Conservation (phyloP, 2,113 vertebrate species). For the Monopterus albus region DNA sequence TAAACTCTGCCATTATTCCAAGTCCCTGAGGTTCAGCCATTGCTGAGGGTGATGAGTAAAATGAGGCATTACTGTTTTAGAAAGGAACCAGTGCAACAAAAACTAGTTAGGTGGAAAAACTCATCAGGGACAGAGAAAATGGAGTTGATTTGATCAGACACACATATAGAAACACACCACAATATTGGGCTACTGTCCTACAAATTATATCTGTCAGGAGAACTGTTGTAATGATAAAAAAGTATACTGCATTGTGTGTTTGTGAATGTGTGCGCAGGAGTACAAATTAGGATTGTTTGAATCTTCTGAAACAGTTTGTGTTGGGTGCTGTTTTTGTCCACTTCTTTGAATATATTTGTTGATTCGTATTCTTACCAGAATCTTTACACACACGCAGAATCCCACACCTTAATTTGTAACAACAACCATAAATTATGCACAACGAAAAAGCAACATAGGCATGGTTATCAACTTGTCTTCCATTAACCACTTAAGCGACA, state of each 20-base stretch:
- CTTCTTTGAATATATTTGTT: slow-evolving; percentile 9
- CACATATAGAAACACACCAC: slow-evolving; percentile 28
- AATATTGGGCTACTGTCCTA: slow-evolving; percentile 6
- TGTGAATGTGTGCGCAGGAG: no score
- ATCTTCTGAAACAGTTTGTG: slow-evolving; percentile 7
- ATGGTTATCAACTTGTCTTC: slow-evolving; percentile 25
- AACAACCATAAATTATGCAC: slow-evolving; percentile 46
- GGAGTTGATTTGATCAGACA: slow-evolving; percentile 49
- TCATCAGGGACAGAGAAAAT: slow-evolving; percentile 44
- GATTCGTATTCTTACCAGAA: neutral
- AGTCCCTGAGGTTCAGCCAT: slow-evolving; percentile 37
- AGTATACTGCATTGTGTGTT: neutral
- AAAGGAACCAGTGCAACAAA: slow-evolving; percentile 37
- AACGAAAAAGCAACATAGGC: slow-evolving; percentile 29
- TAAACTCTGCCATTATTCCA: slow-evolving; percentile 41
- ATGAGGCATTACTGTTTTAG: slow-evolving; percentile 38
- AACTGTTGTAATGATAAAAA: no score
- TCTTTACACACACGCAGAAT: slow-evolving; percentile 5
- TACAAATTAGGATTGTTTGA: neutral
- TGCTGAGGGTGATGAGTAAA: slow-evolving; percentile 39
- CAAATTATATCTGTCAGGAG: slow-evolving; percentile 21
- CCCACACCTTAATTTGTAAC: slow-evolving; percentile 17
- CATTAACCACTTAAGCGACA: slow-evolving; percentile 34
- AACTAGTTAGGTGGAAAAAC: slow-evolving; percentile 49
- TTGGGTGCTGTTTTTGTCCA: neutral